Evolutionary conservation across 1,140 invertebrate species (phyloP).

Genomic region (Watersipora subatra): DNA sequence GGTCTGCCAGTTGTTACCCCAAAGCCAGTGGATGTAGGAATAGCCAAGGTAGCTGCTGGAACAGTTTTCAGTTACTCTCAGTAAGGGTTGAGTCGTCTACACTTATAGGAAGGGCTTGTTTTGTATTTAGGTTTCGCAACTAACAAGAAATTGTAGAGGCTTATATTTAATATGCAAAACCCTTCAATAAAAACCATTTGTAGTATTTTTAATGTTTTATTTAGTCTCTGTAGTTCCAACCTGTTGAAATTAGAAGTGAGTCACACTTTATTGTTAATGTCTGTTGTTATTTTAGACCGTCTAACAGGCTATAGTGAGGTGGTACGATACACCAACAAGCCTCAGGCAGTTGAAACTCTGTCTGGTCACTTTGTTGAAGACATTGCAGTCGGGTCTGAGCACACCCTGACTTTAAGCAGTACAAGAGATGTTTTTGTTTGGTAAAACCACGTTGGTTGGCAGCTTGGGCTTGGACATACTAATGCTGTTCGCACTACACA

Average conservation of each 20-base stretch:
- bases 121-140: too few relatives aligned
- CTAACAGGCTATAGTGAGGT: conserved; percentile 47
- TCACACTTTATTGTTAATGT: neutral
- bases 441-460: conserved; percentile 53
- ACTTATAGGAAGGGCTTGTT: conserved; percentile 50
- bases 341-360: conserved; percentile 42
- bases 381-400: conserved; percentile 51
- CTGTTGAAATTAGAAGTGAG: too few relatives aligned
- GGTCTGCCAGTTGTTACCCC: conserved; percentile 49
- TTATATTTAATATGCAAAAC: too few relatives aligned
- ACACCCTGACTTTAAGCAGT: conserved; percentile 46
- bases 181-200: too few relatives aligned
- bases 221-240: too few relatives aligned
- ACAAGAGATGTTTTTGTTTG: conserved; percentile 51
- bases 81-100: conserved; percentile 47
- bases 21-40: conserved; percentile 43
- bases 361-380: conserved; percentile 46
- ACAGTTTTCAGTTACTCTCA: conserved; percentile 53
- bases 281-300: conserved; percentile 43
- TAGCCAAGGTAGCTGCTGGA: conserved; percentile 52
- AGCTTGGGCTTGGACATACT: conserved; percentile 49
- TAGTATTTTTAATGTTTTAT: too few relatives aligned
- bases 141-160: too few relatives aligned
- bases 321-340: conserved; percentile 38
- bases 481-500: conserved; percentile 47